These are phyloP conservation scores for Cathartes aura DNA, from an alignment of 2,113 vertebrate genomes.

Conservation along the genomic window DNA sequence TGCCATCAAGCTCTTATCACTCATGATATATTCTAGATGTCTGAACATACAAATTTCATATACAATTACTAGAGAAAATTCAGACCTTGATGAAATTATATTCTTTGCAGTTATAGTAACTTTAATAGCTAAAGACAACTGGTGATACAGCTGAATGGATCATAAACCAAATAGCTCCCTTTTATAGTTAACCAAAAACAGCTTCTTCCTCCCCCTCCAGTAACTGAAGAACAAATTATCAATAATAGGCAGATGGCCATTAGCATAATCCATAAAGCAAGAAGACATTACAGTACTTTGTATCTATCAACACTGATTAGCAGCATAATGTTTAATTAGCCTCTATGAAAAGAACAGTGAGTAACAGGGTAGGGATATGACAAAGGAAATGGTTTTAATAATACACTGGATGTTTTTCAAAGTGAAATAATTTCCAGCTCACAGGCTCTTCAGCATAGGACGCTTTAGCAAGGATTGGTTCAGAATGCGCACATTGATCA, in stretches of 20 bases:
- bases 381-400: slow-evolving; percentile 65
- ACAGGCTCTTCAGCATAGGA: not conserved
- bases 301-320: slow-evolving; percentile 78
- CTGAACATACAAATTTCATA: not conserved
- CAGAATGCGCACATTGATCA: not conserved
- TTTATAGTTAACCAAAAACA: slow-evolving; percentile 45
- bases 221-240: slow-evolving; percentile 74
- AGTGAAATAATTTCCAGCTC: slow-evolving; percentile 59
- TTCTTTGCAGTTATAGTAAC: not conserved
- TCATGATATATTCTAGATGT: not conserved
- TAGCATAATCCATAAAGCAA: slow-evolving; percentile 80
- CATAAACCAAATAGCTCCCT: slow-evolving; percentile 67
- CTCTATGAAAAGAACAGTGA: slow-evolving; percentile 60
- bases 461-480: not conserved
- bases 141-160: slow-evolving; percentile 45
- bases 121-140: slow-evolving; percentile 65
- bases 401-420: slow-evolving; percentile 39
- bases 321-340: slow-evolving; percentile 76
- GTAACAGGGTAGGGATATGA: slow-evolving; percentile 49
- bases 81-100: not conserved
- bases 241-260: slow-evolving; percentile 79
- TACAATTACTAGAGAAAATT: not conserved
- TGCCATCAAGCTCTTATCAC: not conserved
- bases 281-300: slow-evolving; percentile 73
- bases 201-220: slow-evolving; percentile 61